Evolutionary conservation across 2,797 vertebrate genomes (phyloP).

Genomic region (Acridotheres tristis): DNA sequence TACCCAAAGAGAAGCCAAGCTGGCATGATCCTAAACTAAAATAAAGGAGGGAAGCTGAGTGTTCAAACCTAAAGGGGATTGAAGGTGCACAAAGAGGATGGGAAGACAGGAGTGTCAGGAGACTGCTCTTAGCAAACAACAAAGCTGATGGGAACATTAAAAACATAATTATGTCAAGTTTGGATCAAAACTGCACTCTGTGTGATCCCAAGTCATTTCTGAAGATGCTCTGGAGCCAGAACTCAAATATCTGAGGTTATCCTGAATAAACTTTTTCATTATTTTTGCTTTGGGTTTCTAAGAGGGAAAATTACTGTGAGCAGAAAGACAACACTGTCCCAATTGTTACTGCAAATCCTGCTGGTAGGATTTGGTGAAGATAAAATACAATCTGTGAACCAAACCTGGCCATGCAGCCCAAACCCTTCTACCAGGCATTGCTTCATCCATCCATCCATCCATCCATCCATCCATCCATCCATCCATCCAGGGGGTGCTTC

Average conservation of each 20-base stretch:
- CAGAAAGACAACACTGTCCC: background rate
- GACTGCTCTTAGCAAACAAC: background rate
- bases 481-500: background rate
- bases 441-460: background rate
- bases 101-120: background rate
- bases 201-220: background rate
- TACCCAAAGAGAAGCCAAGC: background rate
- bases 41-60: background rate
- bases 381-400: background rate
- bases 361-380: background rate
- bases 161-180: background rate
- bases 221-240: background rate
- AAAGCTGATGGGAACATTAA: background rate
- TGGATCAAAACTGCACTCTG: background rate
- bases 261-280: background rate
- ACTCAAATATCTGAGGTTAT: background rate
- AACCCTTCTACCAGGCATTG: background rate
- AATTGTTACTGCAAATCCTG: background rate
- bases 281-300: background rate
- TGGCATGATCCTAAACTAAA: background rate
- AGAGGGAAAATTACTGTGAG: background rate
- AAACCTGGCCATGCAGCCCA: background rate
- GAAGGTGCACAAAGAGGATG: background rate
- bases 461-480: too few species aligned
- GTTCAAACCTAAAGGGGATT: background rate